Conservation (phyloP, 2,797 vertebrate species). For the Poeciliopsis infans region DNA sequence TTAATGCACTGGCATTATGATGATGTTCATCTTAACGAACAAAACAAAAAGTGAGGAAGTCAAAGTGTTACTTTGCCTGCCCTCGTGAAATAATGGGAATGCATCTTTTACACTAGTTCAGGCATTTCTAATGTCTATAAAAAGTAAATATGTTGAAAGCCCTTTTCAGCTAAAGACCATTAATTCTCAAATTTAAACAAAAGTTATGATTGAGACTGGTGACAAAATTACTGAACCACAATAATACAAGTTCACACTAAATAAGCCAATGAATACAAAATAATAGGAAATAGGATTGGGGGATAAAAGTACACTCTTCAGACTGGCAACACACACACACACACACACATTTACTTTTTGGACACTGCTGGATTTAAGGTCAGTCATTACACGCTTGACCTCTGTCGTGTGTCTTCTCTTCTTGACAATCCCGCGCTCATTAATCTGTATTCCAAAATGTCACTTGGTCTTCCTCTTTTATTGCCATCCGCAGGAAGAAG, state of each 20-base stretch:
- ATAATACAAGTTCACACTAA: not conserved
- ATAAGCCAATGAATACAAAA: not conserved
- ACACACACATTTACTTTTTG: constrained; percentile 23
- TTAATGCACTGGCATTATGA: not conserved
- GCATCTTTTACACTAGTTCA: not conserved
- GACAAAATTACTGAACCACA: not conserved
- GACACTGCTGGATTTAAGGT: constrained; percentile 36
- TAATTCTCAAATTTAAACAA: not conserved
- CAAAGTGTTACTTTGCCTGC: not conserved
- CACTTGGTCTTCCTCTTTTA: constrained; percentile 29
- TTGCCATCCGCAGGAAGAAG: constrained; percentile 11
- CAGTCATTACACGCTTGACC: constrained; percentile 58
- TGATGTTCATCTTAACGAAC: not conserved
- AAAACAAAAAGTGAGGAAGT: not conserved
- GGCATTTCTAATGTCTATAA: not conserved
- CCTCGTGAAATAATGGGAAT: not conserved
- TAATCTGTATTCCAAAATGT: constrained; percentile 64
- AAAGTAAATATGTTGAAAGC: not conserved
- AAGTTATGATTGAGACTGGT: not conserved
- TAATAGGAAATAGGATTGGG: not conserved
- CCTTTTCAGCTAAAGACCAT: not conserved
- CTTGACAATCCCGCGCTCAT: constrained; percentile 48
- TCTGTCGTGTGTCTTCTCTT: constrained; percentile 41
- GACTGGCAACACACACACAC: not conserved
- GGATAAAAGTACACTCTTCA: not conserved